A percentile compares a stretch with the other conserved stretches of the same genome.
Conservation (phyloP, 2,797 vertebrate species). For the Lepilemur ruficaudatus region DNA sequence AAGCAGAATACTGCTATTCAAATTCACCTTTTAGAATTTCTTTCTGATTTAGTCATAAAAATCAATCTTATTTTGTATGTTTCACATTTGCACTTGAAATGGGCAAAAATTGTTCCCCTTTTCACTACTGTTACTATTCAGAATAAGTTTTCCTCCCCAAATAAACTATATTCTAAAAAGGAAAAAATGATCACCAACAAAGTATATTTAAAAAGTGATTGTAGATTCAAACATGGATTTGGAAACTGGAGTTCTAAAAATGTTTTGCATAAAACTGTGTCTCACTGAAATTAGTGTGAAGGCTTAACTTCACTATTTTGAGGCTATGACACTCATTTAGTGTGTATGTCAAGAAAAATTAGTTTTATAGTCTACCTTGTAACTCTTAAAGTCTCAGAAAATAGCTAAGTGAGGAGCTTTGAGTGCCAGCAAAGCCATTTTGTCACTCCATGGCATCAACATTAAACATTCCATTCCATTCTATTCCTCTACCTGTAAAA, state of each 20-base stretch:
- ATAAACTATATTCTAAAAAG: constrained; percentile 44
- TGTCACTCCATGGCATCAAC: constrained; percentile 59
- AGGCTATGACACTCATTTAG: constrained; percentile 31
- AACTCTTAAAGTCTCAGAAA: constrained; percentile 75
- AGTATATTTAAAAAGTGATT: constrained; percentile 32
- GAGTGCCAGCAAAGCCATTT: constrained; percentile 75
- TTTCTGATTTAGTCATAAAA: constrained; percentile 41
- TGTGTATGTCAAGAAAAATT: constrained; percentile 31
- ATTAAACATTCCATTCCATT: constrained; percentile 79
- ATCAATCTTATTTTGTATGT: constrained; percentile 23
- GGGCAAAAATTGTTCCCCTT: neutral
- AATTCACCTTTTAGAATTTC: constrained; percentile 55
- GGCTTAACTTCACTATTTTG: constrained; percentile 37
- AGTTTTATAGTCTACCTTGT: constrained; percentile 12
- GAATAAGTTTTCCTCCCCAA: constrained; percentile 27
- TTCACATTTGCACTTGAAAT: neutral
- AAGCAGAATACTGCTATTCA: constrained; percentile 11
- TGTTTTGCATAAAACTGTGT: constrained; percentile 11
- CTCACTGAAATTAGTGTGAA: constrained; percentile 41
- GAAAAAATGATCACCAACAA: constrained; percentile 18
- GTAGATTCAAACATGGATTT: constrained; percentile 41
- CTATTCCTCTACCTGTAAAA: constrained; percentile 76
- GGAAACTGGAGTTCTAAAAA: constrained; percentile 45
- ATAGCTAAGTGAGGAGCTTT: constrained; percentile 70
- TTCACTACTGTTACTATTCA: neutral